Evolutionary conservation across 1,140 invertebrate species (phyloP), one percentile per base, ranked within the genome.

Genomic region (Portunus trituberculatus): DNA sequence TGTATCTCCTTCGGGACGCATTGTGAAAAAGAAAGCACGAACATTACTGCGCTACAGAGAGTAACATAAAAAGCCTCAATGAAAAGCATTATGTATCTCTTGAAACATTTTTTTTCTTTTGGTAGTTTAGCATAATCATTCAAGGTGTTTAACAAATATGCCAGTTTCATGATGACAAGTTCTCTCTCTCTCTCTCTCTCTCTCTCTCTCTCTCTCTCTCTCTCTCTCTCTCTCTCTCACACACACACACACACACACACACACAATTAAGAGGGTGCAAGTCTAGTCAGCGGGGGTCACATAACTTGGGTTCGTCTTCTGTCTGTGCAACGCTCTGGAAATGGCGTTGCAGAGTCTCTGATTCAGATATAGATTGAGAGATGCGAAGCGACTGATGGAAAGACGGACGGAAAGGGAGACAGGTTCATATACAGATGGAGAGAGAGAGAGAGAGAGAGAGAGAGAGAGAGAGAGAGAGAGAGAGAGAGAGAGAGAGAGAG

Each of bases 211-310:
- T 59, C 12, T 59, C 52, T 59, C 52, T 59, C 52, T 59, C 52
- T 59, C 52, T 59, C 52, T 59, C 52, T 59, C 52, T 59, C 52
- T 59, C 52, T 59, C 52, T 59, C 52, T 59, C 52, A 76, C 67
- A 76, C 67, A 76, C 67, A 76, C 67, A 76, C 67, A 76, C 67
- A 76, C 67, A 76, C 67, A 76, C 67, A 76, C 67, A 76, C 67
- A 76, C 67, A 76, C 67, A 76, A 76, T 76, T n/a, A 76, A n/a
- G 20, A 76, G 67, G 67, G 67, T 20, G 67, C 67, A 76, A 76
- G 67, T 20, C 67, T n/a, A 76, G 67, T 76, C n/a, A n/a, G 67
- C 25, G 67, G 12, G 25, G 25, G 67, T 76, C n/a, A 76, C 20
- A 76, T 20, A 76, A 76, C 20, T 76, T 76, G 20, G 67, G 67